Conservation (phyloP, 2,113 vertebrate species). For the Scartelaos histophorus region DNA sequence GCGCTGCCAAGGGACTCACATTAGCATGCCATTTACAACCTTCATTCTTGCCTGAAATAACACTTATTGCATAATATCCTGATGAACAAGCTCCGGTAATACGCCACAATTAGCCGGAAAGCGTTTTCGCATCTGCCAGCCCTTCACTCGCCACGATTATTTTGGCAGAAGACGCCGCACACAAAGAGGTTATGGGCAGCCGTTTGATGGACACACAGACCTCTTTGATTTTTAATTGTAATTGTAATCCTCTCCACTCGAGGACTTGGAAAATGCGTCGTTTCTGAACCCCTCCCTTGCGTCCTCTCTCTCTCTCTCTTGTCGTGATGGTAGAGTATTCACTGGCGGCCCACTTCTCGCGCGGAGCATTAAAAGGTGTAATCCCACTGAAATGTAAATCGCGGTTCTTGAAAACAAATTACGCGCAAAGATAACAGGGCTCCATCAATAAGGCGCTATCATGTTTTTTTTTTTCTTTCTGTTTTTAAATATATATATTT, state of each 20-base stretch:
- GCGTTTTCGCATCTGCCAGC: slow-evolving; percentile 67
- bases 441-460: slow-evolving; percentile 75
- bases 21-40: slow-evolving; percentile 75
- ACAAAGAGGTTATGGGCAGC: slow-evolving; percentile 70
- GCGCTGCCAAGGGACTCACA: slow-evolving; percentile 70
- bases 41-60: slow-evolving; percentile 75
- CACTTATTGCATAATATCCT: slow-evolving; percentile 78
- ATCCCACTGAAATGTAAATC: slow-evolving; percentile 97
- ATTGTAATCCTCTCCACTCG: slow-evolving; percentile 86
- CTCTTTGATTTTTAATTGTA: slow-evolving; percentile 91
- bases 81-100: slow-evolving; percentile 65
- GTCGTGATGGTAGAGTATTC: slow-evolving; percentile 63
- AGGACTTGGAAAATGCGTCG: slow-evolving; percentile 80
- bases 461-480: slow-evolving; percentile 20
- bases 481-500: slow-evolving; percentile 39
- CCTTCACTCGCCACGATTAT: slow-evolving; percentile 51
- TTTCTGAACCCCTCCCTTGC: slow-evolving; percentile 76
- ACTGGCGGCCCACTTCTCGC: slow-evolving; percentile 78
- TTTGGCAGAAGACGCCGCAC: slow-evolving; percentile 70
- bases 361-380: slow-evolving; percentile 86
- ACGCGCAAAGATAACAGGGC: slow-evolving; percentile 84
- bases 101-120: slow-evolving; percentile 66
- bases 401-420: slow-evolving; percentile 92
- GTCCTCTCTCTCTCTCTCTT: slow-evolving; percentile 19
- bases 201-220: slow-evolving; percentile 79